These are phyloP conservation scores for Vandiemenella viatica DNA, from an alignment of 2,888 invertebrate genomes.

Conservation along the genomic window DNA sequence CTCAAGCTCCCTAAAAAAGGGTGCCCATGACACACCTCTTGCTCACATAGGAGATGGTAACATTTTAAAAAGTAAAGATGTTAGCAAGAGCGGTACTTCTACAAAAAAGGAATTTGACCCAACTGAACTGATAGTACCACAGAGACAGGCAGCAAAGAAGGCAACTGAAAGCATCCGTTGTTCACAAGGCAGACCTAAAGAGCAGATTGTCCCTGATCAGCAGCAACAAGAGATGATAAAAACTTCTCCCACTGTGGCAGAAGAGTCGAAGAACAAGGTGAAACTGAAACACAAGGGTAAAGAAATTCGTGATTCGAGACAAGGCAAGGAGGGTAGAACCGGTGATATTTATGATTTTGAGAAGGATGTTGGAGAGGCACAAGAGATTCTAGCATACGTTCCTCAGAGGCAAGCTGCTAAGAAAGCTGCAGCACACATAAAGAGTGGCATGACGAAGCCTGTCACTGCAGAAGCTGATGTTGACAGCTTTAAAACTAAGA, in stretches of 20 bases:
- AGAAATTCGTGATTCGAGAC: conserved; percentile 12
- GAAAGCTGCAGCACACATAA: conserved; percentile 80
- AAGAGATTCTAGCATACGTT: conserved; percentile 61
- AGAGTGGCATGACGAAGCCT: conserved; percentile 51
- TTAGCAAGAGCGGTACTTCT: conserved; percentile 27
- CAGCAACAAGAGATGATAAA: conserved; percentile 14
- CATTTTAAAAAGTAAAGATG: conserved; percentile 34
- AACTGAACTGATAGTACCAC: conserved; percentile 77
- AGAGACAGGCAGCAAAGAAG: conserved; percentile 79
- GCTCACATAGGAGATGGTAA: conserved; percentile 28
- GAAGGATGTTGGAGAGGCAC: conserved; percentile 42
- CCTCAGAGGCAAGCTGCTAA: conserved; percentile 83
- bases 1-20: conserved; percentile 8
- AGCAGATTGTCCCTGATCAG: conserved; percentile 23
- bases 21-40: too few species aligned
- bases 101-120: conserved; percentile 31
- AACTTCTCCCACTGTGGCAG: conserved; percentile 10
- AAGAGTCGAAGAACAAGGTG: conserved; percentile 15
- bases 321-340: conserved; percentile 15
- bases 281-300: conserved; percentile 10
- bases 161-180: conserved; percentile 70
- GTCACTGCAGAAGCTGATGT: conserved; percentile 27
- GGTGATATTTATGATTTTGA: conserved; percentile 42
- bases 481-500: conserved; percentile 26
- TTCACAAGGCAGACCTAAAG: conserved; percentile 26